phyloP scores from a whole-genome alignment of 2,797 vertebrate genomes.

The Pseudomugil tenellus region DNA sequence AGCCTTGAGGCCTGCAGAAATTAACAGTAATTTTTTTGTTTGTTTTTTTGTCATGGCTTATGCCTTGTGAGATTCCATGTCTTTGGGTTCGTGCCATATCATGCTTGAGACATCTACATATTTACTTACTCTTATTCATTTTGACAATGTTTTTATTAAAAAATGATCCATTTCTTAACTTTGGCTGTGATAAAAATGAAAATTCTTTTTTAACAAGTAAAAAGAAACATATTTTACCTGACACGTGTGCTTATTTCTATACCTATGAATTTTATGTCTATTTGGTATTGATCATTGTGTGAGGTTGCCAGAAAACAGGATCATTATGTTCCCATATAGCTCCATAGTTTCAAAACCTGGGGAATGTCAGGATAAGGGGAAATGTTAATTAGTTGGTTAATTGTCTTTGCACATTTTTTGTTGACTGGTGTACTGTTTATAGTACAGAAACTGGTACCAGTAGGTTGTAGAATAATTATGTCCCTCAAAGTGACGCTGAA shows the following conservation, averaged over 20 bases:
- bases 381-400: background rate
- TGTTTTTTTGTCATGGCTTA: slow-evolving; percentile 65
- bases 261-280: slow-evolving; percentile 13
- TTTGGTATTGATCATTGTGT: background rate
- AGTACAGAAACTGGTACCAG: too few species aligned
- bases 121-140: slow-evolving; percentile 73
- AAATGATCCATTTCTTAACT: slow-evolving; percentile 78
- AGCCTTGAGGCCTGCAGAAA: slow-evolving; percentile 74
- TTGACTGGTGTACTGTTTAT: too few species aligned
- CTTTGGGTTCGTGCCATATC: slow-evolving; percentile 76
- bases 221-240: slow-evolving; percentile 83
- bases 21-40: slow-evolving; percentile 71
- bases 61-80: slow-evolving; percentile 74
- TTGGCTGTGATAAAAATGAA: slow-evolving; percentile 79
- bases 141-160: slow-evolving; percentile 79
- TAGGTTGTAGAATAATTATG: too few species aligned
- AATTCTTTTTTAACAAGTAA: slow-evolving; percentile 80
- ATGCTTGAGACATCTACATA: slow-evolving; percentile 64
- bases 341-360: background rate
- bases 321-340: background rate
- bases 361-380: background rate
- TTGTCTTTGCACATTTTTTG: background rate
- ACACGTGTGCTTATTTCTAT: slow-evolving; percentile 60
- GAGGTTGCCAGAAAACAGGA: background rate
- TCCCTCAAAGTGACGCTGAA: too few species aligned